These are phyloP conservation scores for Hydractinia symbiolongicarpus DNA, from an alignment of 30 jellyfish, hydroid and myxozoan genomes.

Conservation along the genomic window DNA sequence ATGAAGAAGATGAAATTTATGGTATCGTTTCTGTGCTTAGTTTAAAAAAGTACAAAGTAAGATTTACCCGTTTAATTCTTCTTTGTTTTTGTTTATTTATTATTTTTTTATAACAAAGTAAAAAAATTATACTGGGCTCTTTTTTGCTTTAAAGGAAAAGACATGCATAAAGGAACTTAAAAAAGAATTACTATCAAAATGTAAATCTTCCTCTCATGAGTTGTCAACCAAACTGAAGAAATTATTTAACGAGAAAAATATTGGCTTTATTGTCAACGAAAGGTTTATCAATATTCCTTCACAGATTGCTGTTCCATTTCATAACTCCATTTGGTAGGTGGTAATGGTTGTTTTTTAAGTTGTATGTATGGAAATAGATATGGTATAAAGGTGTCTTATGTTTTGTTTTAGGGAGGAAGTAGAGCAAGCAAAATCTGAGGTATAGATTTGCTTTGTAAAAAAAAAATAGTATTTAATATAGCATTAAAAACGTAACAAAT, in stretches of 20 bases:
- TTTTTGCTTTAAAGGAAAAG: constrained; percentile 24
- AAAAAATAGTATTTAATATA: too few relatives aligned
- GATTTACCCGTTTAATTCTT: constrained; percentile 11
- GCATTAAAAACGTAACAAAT: too few relatives aligned
- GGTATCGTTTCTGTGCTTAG: constrained; percentile 48
- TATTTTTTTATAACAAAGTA: background rate
- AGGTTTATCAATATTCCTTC: constrained; percentile 72
- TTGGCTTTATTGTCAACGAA: constrained; percentile 52
- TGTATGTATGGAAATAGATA: background rate
- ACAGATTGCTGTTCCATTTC: constrained; percentile 71
- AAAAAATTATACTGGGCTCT: too few relatives aligned
- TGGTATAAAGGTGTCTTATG: background rate
- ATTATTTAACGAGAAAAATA: constrained; percentile 15
- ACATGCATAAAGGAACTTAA: constrained; percentile 21
- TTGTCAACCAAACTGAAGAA: background rate
- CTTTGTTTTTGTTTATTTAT: background rate
- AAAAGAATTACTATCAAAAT: constrained; percentile 31
- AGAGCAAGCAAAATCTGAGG: constrained; percentile 30
- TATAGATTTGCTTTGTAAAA: background rate
- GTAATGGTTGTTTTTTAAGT: background rate
- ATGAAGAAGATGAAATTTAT: constrained; percentile 66
- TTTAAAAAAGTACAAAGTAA: constrained; percentile 7
- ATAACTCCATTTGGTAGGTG: constrained; percentile 44
- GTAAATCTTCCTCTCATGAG: constrained; percentile 21
- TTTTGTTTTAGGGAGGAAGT: constrained; percentile 23